Evolutionary conservation across 2,888 invertebrate genomes (phyloP).

Genomic region (Rhodophaea formosa): DNA sequence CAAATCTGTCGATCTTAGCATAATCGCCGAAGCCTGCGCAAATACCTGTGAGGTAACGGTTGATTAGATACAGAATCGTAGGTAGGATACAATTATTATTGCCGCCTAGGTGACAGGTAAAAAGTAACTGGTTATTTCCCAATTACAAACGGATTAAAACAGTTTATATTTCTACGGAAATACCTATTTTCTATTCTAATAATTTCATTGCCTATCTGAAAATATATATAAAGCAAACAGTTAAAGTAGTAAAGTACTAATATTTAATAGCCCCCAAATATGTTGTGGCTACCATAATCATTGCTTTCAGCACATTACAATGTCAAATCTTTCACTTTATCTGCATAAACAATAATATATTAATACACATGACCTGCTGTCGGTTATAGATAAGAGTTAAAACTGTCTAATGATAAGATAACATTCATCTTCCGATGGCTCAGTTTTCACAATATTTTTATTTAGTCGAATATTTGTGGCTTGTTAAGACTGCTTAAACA

Average conservation of each 20-base stretch:
- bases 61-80: background rate
- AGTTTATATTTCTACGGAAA: no score
- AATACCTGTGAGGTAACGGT: constrained; percentile 22
- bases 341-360: background rate
- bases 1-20: constrained; percentile 40
- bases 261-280: no score
- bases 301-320: background rate
- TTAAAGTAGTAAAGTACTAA: no score
- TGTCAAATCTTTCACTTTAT: background rate
- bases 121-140: no score
- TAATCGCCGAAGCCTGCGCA: constrained; percentile 43
- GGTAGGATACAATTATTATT: no score
- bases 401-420: constrained; percentile 15
- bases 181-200: no score
- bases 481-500: background rate
- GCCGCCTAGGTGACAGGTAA: no score
- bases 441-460: background rate
- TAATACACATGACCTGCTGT: constrained; percentile 9
- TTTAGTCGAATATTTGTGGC: background rate
- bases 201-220: no score
- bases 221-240: no score
- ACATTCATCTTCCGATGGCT: constrained; percentile 1
- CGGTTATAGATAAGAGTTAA: constrained; percentile 14
- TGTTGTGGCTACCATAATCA: no score
- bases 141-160: no score